Evolutionary conservation across 2,888 invertebrate genomes (phyloP).

Genomic region (Piscicola geometra): DNA sequence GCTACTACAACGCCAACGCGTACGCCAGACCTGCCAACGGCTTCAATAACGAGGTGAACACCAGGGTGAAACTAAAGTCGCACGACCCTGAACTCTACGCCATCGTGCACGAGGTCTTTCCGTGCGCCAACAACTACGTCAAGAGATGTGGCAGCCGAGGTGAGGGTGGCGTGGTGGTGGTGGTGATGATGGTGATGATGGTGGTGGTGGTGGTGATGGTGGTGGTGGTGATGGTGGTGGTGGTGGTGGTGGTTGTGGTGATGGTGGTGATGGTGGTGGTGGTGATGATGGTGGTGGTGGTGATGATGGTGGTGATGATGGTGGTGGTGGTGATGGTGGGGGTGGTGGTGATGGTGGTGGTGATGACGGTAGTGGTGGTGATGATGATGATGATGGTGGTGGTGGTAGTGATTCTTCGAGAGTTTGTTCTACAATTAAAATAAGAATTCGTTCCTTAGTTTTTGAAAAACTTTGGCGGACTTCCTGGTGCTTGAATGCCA

Average conservation of each 20-base stretch:
- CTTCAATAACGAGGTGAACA: constrained; percentile 44
- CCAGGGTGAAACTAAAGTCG: constrained; percentile 42
- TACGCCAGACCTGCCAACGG: constrained; percentile 44
- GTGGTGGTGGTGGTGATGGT: not conserved
- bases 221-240: not conserved
- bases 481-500: too few relatives aligned
- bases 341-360: not conserved
- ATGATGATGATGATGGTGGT: too few relatives aligned
- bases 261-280: not conserved
- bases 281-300: not conserved
- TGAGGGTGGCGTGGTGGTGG: not conserved
- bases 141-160: constrained; percentile 44
- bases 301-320: not conserved
- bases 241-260: not conserved
- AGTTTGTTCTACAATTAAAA: too few relatives aligned
- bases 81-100: constrained; percentile 45
- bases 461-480: too few relatives aligned
- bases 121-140: constrained; percentile 46
- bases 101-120: constrained; percentile 45
- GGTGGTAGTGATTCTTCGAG: too few relatives aligned
- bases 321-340: not conserved
- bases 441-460: too few relatives aligned
- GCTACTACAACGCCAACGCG: constrained; percentile 46
- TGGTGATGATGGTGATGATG: not conserved
- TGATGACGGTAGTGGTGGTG: not conserved